Evolutionary conservation across 2,888 invertebrate species (phyloP).

Genomic region (Steinernema scapterisci): DNA sequence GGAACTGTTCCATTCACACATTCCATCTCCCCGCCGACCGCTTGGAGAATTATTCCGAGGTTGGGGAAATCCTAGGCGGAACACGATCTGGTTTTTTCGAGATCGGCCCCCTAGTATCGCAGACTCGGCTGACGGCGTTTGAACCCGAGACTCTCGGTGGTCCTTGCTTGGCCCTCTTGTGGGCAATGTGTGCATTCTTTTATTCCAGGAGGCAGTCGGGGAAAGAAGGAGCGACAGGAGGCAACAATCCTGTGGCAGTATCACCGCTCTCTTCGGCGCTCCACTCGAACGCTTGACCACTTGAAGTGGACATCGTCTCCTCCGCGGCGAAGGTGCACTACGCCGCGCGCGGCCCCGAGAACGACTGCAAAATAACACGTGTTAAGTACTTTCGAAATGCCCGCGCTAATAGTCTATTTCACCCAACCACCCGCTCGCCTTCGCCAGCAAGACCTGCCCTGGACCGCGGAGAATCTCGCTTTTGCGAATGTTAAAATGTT

Average conservation of each 20-base stretch:
- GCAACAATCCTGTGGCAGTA: neutral
- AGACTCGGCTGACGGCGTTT: no score
- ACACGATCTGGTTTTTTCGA: neutral
- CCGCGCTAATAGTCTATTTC: neutral
- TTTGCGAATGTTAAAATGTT: no score
- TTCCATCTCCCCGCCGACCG: no score
- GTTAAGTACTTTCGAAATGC: slow-evolving; percentile 31
- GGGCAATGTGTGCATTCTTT: slow-evolving; percentile 16
- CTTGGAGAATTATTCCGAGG: no score
- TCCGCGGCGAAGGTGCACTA: neutral
- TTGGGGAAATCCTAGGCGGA: neutral
- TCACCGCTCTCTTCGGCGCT: slow-evolving; percentile 10
- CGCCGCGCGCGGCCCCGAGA: neutral
- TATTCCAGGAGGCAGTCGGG: neutral
- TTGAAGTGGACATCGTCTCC: slow-evolving; percentile 16
- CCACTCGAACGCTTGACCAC: slow-evolving; percentile 28
- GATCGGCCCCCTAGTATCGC: neutral
- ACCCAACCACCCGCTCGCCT: neutral
- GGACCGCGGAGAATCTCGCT: no score
- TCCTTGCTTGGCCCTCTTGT: neutral
- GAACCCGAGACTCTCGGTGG: neutral
- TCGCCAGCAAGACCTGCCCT: neutral
- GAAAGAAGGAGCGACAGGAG: no score
- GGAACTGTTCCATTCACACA: neutral
- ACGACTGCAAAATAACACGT: slow-evolving; percentile 27